A percentile compares a stretch with the other conserved stretches of the same genome.
These are phyloP conservation scores for Plectrocnemia conspersa DNA, from an alignment of 1,140 invertebrate species.

Conservation along the genomic window DNA sequence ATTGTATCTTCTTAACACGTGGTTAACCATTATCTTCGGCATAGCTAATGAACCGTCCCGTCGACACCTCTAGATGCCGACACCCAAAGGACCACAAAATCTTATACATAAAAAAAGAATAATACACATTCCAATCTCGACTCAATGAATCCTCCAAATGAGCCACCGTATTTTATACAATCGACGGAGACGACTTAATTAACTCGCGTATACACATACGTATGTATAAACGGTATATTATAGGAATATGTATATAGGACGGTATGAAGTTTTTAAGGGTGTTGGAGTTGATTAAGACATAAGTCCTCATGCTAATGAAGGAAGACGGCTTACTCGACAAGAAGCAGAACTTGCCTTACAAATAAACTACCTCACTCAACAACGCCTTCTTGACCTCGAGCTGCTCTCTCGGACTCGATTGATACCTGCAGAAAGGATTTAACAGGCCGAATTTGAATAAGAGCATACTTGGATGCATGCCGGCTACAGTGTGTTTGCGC, in stretches of 20 bases:
- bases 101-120: not conserved
- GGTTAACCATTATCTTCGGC: constrained; percentile 23
- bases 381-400: constrained; percentile 18
- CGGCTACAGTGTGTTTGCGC: no score
- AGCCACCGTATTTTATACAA: constrained; percentile 21
- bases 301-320: constrained; percentile 25
- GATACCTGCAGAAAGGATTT: no score
- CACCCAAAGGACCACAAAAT: not conserved
- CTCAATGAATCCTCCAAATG: constrained; percentile 20
- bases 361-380: constrained; percentile 18
- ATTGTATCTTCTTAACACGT: constrained; percentile 30
- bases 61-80: constrained; percentile 17
- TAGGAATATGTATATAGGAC: no score
- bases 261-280: no score
- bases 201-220: no score
- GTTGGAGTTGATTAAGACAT: constrained; percentile 18
- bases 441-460: no score
- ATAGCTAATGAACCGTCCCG: constrained; percentile 22
- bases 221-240: no score
- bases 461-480: no score
- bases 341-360: constrained; percentile 12
- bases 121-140: constrained; percentile 10
- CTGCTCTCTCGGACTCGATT: constrained; percentile 3
- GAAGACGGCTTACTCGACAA: constrained; percentile 15
- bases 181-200: constrained; percentile 20